A percentile compares a stretch with the other conserved stretches of the same genome.
Conservation (phyloP, 2,797 vertebrate genomes). For the Ceyx erithaca region DNA sequence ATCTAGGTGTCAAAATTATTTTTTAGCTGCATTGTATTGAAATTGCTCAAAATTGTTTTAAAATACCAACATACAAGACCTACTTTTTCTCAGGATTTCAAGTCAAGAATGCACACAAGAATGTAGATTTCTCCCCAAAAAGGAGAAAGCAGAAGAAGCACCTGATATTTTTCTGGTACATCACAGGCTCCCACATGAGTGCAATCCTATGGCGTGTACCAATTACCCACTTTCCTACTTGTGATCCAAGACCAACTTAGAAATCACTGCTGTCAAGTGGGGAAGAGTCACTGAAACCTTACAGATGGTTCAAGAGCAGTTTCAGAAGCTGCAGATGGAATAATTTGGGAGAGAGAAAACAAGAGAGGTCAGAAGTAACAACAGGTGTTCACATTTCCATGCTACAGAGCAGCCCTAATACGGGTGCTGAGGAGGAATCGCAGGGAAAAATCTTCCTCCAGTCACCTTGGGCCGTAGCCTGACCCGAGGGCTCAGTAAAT, state of each 20-base stretch:
- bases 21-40: not conserved
- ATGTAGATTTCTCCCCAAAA: not conserved
- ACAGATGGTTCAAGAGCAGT: accelerated
- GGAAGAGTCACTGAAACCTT: not conserved
- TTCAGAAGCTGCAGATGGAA: not conserved
- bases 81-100: not conserved
- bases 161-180: accelerated
- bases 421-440: no score
- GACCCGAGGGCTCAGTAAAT: accelerated
- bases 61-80: not conserved
- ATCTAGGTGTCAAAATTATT: not conserved
- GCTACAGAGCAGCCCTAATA: accelerated
- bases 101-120: not conserved
- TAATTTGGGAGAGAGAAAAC: not conserved
- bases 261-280: not conserved
- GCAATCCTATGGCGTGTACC: accelerated
- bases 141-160: not conserved
- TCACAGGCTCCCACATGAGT: not conserved
- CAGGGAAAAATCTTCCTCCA: not conserved
- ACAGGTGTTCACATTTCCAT: accelerated
- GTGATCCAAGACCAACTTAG: not conserved
- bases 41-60: not conserved
- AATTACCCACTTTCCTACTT: not conserved
- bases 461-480: accelerated
- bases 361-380: not conserved